Evolutionary conservation across 2,888 invertebrate genomes (phyloP), one percentile per base, ranked within the genome.

Genomic region (Nephrotoma flavescens): DNA sequence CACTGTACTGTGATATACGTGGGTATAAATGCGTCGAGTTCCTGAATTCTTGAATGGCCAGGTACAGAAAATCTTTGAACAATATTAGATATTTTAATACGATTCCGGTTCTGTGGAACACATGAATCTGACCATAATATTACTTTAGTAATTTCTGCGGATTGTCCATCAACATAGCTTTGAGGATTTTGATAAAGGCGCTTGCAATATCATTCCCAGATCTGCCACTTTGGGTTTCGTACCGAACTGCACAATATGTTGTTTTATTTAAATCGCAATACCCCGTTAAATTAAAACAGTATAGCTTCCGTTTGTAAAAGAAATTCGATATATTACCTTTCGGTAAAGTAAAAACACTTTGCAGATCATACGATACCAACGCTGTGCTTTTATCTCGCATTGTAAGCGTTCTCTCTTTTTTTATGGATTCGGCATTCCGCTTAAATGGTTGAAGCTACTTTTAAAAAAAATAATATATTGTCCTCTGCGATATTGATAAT

Each of bases 381-480:
- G 44, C 44, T 9, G 11, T 44, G 7, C 7, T 9, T 44, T 44
- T 44, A 1, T 44, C 44, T 2, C 11, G 44, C 44, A 44, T 44
- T 9, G 11, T 11, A 6, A 44, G 44, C 11, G 44, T 9, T 44
- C 4, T 44, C 1, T 44, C 44, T 44, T 44, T 44, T 44, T 44
- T 44, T 4, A 44, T 44, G 44, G 44, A 44, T 44, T 44, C 44
- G 11, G 52, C 15, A 11, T 7, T 41, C 52, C 85, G 6, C n/a
- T 86, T 57, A n/a, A 7, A 12, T 6, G 19, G 41, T 87, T 57
- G 42, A 83, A 86, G 12, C 71, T 45, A 6, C 83, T 57, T 85
- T 86, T n/a, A n/a, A n/a, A n/a, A n/a, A n/a, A n/a, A n/a, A n/a
- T 83, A 86, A 86, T 86, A 87, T 41, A 87, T 44, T 86, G 86